Evolutionary conservation across 64 coral and sea anemone genomes (phyloP), one percentile per base, ranked within the genome.

Genomic region (Orbicella faveolata): DNA sequence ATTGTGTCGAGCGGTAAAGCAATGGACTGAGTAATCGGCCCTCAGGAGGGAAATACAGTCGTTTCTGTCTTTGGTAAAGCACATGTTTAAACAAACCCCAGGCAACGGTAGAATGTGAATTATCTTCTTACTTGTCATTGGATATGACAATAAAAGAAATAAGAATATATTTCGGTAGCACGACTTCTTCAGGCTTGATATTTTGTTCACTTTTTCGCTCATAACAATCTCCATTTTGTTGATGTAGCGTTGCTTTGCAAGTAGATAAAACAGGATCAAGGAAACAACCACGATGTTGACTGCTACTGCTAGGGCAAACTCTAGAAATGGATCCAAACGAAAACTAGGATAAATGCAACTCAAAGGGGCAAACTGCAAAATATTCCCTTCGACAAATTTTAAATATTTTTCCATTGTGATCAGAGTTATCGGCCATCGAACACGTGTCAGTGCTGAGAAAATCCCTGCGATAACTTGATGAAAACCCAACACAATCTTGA

Each of bases 401-500:
- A 95, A 79, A 55, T 54, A 79, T 19, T 95, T 92, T 21, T 88
- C 81, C n/a, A 92, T 89, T 77, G 90, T 83, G 30, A 95, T 21
- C 15, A 95, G 54, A 19, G 90, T 80, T 9, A 90, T 61, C 4
- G 94, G 94, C 94, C 94, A 95, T 44, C 53, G 62, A 11, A 95
- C 87, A n/a, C 80, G 74, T n/a, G 75, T 52, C 25, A 92, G 88
- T 26, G 94, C 90, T 7, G 94, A 92, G n/a, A 90, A 95, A 12
- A 95, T 63, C 5, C 86, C 94, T 59, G 79, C 72, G 61, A 95
- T 92, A 64, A 95, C 94, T 87, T 95, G 94, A 73, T 95, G 84
- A 89, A 95, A 95, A 8, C 94, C 94, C 35, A 95, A 76, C 4
- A 92, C 78, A 81, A 95, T 95, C 84, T 95, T 95, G 34, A 95